These are phyloP conservation scores for Eudemis profundana DNA, from an alignment of 2,888 invertebrate species.

Conservation along the genomic window DNA sequence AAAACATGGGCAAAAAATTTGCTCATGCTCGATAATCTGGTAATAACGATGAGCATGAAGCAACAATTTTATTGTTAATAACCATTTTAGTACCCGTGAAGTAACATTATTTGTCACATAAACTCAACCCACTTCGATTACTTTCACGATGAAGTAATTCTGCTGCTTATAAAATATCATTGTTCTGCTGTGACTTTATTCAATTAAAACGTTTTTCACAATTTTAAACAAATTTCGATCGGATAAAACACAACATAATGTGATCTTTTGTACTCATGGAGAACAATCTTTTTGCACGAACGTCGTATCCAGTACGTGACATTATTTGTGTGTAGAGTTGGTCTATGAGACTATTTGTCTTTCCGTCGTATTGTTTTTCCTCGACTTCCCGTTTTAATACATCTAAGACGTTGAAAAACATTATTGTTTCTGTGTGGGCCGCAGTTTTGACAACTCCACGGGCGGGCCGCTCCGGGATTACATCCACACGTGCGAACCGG, in stretches of 20 bases:
- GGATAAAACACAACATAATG: conserved; percentile 15
- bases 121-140: conserved; percentile 39
- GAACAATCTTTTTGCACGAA: conserved; percentile 21
- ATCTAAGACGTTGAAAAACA: conserved; percentile 42
- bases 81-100: conserved; percentile 39
- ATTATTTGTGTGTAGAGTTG: conserved; percentile 35
- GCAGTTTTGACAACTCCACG: conserved; percentile 59
- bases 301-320: conserved; percentile 29
- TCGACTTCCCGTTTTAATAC: conserved; percentile 39
- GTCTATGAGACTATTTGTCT: conserved; percentile 41
- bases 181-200: conserved; percentile 19
- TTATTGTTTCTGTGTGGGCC: conserved; percentile 47
- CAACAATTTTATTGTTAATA: conserved; percentile 34
- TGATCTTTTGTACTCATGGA: conserved; percentile 18
- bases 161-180: no score
- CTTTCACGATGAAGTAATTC: conserved; percentile 39
- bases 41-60: conserved; percentile 36
- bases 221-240: conserved; percentile 17
- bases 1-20: conserved; percentile 4
- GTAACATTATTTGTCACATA: conserved; percentile 36
- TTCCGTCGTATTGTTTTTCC: conserved; percentile 37
- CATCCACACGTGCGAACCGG: conserved; percentile 55
- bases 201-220: conserved; percentile 6
- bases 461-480: conserved; percentile 51
- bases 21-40: conserved; percentile 18